These are phyloP conservation scores for Lepilemur ruficaudatus DNA, from an alignment of 2,797 vertebrate species.

Conservation along the genomic window DNA sequence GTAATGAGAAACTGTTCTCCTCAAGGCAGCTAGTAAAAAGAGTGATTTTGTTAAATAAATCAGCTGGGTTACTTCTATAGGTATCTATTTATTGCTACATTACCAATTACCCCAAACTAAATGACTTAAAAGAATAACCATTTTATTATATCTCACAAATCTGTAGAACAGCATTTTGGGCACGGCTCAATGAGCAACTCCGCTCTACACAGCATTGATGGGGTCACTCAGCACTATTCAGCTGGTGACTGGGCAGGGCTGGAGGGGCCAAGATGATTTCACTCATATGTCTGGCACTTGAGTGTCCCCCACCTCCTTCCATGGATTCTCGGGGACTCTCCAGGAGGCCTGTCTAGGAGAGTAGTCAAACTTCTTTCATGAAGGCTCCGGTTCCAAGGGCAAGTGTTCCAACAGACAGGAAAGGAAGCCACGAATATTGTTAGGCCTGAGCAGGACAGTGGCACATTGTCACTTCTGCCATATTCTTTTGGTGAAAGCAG, in stretches of 20 bases:
- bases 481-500: not conserved
- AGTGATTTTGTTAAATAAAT: not conserved
- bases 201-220: not conserved
- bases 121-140: not conserved
- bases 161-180: not conserved
- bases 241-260: not conserved
- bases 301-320: not conserved
- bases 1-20: not conserved
- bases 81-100: not conserved
- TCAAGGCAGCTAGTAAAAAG: not conserved
- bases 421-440: not conserved
- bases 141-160: not conserved
- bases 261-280: not conserved
- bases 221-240: not conserved
- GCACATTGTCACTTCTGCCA: not conserved
- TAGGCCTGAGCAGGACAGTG: not conserved
- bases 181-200: not conserved
- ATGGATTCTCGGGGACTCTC: not conserved
- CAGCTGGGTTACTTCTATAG: not conserved
- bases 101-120: not conserved
- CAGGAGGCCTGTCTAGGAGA: not conserved
- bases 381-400: not conserved
- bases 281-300: not conserved
- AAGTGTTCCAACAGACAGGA: not conserved
- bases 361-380: not conserved